Evolutionary conservation across 2,113 vertebrate species (phyloP).

Genomic region (Tenebrosternarchus preto): DNA sequence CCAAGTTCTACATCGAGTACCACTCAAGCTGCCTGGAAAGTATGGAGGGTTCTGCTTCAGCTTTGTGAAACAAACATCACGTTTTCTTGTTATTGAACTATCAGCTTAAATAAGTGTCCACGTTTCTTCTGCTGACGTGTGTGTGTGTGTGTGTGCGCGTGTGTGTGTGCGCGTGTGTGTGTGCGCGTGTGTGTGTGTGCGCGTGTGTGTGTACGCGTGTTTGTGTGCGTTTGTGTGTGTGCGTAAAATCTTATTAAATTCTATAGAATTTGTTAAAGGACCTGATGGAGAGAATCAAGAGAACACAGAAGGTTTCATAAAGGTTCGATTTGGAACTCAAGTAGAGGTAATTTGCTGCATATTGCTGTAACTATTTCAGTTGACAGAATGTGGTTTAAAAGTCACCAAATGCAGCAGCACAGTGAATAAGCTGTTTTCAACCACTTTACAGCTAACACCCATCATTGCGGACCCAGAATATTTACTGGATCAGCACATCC

Average conservation of each 20-base stretch:
- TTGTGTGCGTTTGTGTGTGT: neutral
- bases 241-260: slow-evolving; percentile 14
- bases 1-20: slow-evolving; percentile 95
- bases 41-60: slow-evolving; percentile 59
- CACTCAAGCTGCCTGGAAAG: slow-evolving; percentile 95
- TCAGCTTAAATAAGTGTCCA: neutral
- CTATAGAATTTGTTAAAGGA: slow-evolving; percentile 88
- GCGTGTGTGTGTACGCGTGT: too few relatives aligned
- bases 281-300: slow-evolving; percentile 91
- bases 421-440: neutral
- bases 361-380: neutral
- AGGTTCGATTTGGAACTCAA: slow-evolving; percentile 85
- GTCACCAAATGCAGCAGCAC: neutral
- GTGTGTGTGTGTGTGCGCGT: too few relatives aligned
- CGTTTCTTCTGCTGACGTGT: too few relatives aligned
- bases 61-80: neutral
- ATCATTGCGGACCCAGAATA: slow-evolving; percentile 98
- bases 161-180: neutral
- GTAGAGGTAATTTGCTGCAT: slow-evolving; percentile 80
- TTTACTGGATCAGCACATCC: slow-evolving; percentile 93
- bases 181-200: neutral
- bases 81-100: neutral
- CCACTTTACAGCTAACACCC: slow-evolving; percentile 83
- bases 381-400: neutral
- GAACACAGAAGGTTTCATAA: slow-evolving; percentile 80